phyloP scores from a whole-genome alignment of 1,140 invertebrate species.

The Asbolus verrucosus region DNA sequence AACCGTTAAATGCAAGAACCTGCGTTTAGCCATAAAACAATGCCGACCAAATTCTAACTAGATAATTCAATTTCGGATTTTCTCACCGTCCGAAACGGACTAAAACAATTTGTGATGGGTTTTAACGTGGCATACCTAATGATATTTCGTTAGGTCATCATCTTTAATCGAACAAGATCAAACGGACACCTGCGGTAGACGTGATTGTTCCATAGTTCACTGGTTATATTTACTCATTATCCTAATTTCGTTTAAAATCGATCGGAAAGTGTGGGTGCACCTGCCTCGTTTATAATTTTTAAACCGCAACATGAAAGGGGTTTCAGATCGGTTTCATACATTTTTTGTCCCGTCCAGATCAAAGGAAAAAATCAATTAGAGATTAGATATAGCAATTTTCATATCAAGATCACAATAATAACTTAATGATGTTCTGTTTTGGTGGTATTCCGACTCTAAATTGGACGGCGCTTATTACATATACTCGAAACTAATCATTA shows the following conservation, averaged over 20 bases:
- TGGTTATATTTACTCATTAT: slow-evolving; percentile 46
- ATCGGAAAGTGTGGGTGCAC: slow-evolving; percentile 38
- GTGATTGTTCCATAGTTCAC: slow-evolving; percentile 51
- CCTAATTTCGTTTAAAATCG: slow-evolving; percentile 47
- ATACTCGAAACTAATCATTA: not conserved
- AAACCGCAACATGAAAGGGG: slow-evolving; percentile 35
- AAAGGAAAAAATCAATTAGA: slow-evolving; percentile 30
- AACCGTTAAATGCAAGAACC: too few relatives aligned
- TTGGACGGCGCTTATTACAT: not conserved
- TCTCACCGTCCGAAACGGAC: slow-evolving; percentile 9
- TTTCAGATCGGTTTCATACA: slow-evolving; percentile 2
- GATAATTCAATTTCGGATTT: slow-evolving; percentile 26
- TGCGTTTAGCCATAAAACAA: slow-evolving; percentile 4
- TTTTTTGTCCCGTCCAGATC: slow-evolving; percentile 2
- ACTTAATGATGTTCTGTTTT: slow-evolving; percentile 40
- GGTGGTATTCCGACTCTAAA: slow-evolving; percentile 21
- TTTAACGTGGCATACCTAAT: slow-evolving; percentile 11
- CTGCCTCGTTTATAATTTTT: slow-evolving; percentile 36
- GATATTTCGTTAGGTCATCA: slow-evolving; percentile 38
- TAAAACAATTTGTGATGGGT: slow-evolving; percentile 20
- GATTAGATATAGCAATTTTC: slow-evolving; percentile 31
- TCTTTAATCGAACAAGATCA: slow-evolving; percentile 34
- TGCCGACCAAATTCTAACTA: not conserved
- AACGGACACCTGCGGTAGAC: slow-evolving; percentile 47
- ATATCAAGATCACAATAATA: slow-evolving; percentile 30